A percentile compares a stretch with the other conserved stretches of the same genome.
These are phyloP conservation scores for Dolichopus griseipennis DNA, from an alignment of 2,888 invertebrate species.

Conservation along the genomic window DNA sequence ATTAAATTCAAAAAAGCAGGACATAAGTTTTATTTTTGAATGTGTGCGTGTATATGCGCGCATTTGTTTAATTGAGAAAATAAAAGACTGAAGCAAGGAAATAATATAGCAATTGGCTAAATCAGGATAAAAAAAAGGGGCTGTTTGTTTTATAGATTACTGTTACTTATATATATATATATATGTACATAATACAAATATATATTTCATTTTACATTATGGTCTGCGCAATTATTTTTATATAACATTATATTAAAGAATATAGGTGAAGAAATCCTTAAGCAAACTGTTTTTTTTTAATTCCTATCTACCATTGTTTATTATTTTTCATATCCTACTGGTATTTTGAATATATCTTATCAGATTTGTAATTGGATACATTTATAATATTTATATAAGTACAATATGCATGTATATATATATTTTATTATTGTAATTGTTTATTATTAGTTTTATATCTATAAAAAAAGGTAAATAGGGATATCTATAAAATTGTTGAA, in stretches of 20 bases:
- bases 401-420: background rate
- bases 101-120: background rate
- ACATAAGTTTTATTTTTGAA: too few relatives aligned
- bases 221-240: background rate
- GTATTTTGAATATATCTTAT: background rate
- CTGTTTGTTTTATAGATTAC: background rate
- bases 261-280: background rate
- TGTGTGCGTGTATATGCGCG: background rate
- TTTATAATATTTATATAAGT: background rate
- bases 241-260: background rate
- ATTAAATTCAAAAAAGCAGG: too few relatives aligned
- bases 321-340: background rate
- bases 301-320: background rate
- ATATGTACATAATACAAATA: too few relatives aligned
- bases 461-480: background rate
- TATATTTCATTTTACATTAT: too few relatives aligned
- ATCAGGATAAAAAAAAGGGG: background rate
- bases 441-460: background rate
- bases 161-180: background rate
- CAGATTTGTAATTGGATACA: slow-evolving; percentile 6
- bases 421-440: background rate
- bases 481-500: background rate
- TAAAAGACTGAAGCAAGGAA: background rate
- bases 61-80: background rate
- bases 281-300: background rate